Percentiles rank a stretch among this genome's conserved stretches.
Conservation (phyloP, 2,797 vertebrate genomes). For the Chelmon rostratus region DNA sequence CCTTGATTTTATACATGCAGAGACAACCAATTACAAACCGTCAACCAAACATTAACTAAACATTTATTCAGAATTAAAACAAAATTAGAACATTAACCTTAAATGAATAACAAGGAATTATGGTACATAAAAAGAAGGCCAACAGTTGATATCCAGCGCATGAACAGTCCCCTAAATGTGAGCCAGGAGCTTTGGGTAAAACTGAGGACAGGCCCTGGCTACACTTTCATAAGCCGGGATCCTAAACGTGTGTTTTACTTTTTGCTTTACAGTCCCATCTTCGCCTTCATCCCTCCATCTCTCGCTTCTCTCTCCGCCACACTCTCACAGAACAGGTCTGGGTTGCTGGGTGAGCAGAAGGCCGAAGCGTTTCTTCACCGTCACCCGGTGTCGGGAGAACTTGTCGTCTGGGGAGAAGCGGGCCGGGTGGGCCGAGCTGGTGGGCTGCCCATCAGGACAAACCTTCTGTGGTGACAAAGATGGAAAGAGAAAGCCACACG, state of each 20-base stretch:
- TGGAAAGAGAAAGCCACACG: fast-evolving
- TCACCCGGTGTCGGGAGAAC: conserved; percentile 91
- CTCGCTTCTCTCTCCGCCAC: background rate
- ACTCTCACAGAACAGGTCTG: conserved; percentile 85
- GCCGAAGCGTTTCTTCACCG: conserved; percentile 91
- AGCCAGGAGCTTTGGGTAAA: background rate
- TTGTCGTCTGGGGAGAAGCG: conserved; percentile 96
- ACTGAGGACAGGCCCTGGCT: background rate
- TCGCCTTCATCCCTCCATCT: background rate
- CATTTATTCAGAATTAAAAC: conserved; percentile 47
- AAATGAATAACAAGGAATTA: conserved; percentile 3
- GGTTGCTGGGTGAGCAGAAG: conserved; percentile 92
- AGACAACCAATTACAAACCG: background rate
- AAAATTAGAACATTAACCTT: background rate
- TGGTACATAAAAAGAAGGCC: background rate
- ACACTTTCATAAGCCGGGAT: background rate
- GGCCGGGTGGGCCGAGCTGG: conserved; percentile 92
- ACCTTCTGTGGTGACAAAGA: conserved; percentile 82
- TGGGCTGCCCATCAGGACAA: conserved; percentile 84
- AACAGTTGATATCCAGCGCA: background rate
- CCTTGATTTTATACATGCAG: background rate
- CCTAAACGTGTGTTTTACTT: background rate
- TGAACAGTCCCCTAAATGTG: background rate
- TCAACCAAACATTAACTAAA: background rate
- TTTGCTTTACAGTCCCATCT: conserved; percentile 10